phyloP scores from a whole-genome alignment of 2,113 vertebrate genomes.

The Notarius lentiginosus region DNA sequence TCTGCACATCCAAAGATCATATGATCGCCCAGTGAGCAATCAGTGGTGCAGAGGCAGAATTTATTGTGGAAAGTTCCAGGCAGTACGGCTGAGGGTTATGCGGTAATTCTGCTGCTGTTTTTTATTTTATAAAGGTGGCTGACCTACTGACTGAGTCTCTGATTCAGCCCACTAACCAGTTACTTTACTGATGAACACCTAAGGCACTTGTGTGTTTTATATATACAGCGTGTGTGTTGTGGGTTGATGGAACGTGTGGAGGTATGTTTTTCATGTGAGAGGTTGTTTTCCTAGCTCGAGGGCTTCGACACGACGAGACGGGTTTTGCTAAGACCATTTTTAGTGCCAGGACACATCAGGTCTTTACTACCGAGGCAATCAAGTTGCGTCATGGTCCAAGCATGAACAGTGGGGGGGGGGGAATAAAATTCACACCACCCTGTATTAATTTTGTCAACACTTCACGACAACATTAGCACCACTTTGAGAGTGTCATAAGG shows the following conservation, averaged over 20 bases:
- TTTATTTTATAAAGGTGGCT: conserved; percentile 5
- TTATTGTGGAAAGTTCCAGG: not conserved
- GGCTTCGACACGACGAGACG: not conserved
- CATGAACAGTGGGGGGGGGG: not conserved
- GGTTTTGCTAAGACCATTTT: not conserved
- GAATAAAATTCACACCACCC: too few species aligned
- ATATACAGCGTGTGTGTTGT: not conserved
- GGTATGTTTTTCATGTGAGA: not conserved
- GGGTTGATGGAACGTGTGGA: not conserved
- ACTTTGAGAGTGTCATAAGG: not conserved
- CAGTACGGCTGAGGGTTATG: not conserved
- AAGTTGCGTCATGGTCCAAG: not conserved
- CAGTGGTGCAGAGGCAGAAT: not conserved
- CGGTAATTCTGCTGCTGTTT: not conserved
- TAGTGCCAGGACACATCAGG: not conserved
- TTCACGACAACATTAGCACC: not conserved
- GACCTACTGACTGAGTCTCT: not conserved
- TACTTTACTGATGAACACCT: not conserved
- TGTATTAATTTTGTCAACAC: not conserved
- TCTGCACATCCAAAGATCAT: not conserved
- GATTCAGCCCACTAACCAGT: not conserved
- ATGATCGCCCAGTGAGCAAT: not conserved
- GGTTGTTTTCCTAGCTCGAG: not conserved
- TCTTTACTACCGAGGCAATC: not conserved
- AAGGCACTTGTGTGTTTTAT: not conserved